phyloP scores from a whole-genome alignment of 2,888 invertebrate genomes.

The Anticlea derivata region DNA sequence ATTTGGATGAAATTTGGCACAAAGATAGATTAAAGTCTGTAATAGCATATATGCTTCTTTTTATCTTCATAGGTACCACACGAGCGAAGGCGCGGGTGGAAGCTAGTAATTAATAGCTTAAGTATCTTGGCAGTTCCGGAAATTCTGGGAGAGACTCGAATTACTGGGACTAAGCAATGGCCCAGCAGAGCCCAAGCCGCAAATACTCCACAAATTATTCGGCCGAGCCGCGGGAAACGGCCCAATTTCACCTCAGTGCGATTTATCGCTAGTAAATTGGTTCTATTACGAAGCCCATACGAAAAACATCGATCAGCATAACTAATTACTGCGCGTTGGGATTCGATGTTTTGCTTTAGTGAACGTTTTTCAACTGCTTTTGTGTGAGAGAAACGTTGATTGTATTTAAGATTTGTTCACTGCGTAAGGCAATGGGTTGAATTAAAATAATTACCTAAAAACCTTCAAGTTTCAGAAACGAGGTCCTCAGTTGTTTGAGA shows the following conservation, averaged over 20 bases:
- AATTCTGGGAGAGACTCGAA: conserved; percentile 3
- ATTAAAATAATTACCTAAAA: too few relatives aligned
- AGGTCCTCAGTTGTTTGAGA: too few relatives aligned
- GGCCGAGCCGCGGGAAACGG: conserved; percentile 29
- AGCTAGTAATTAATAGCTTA: too few relatives aligned
- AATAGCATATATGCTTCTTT: too few relatives aligned
- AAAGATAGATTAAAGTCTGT: too few relatives aligned
- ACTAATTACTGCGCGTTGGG: conserved; percentile 29
- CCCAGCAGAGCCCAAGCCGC: conserved; percentile 14
- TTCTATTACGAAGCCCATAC: conserved; percentile 44
- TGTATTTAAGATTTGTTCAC: too few relatives aligned
- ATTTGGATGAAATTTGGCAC: too few relatives aligned
- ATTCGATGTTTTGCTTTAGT: conserved; percentile 7
- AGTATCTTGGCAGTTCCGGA: conserved; percentile 1
- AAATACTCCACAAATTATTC: conserved; percentile 33
- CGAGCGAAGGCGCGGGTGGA: too few relatives aligned
- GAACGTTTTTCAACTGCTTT: conserved; percentile 1
- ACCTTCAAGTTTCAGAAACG: too few relatives aligned
- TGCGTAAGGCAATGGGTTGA: too few relatives aligned
- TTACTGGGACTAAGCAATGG: conserved; percentile 9
- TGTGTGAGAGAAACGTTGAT: too few relatives aligned
- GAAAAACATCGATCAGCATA: conserved; percentile 42
- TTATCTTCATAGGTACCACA: too few relatives aligned
- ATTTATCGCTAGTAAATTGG: conserved; percentile 49
- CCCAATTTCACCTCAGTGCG: conserved; percentile 31